Conservation (phyloP, 2,797 vertebrate species). For the Pseudochirops corinnae region DNA sequence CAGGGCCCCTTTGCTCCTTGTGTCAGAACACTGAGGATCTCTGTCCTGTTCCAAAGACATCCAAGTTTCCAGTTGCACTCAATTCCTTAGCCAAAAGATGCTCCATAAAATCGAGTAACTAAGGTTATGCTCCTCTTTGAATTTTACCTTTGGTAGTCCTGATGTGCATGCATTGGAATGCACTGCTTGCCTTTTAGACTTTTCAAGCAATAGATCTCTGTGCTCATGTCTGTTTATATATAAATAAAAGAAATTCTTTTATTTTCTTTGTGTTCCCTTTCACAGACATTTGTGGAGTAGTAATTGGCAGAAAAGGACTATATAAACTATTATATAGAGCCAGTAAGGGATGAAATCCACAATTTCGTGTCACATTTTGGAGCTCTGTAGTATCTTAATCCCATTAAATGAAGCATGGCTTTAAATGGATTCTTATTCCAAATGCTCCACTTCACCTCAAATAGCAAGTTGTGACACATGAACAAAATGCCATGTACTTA, state of each 20-base stretch:
- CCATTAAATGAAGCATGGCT: neutral
- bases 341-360: neutral
- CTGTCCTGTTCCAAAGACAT: neutral
- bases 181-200: neutral
- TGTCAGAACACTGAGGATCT: neutral
- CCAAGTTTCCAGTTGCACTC: neutral
- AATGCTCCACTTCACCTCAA: neutral
- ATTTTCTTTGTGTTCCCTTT: neutral
- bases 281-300: neutral
- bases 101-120: neutral
- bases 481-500: neutral
- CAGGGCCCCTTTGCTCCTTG: neutral
- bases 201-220: neutral
- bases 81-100: neutral
- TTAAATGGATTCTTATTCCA: neutral
- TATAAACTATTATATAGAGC: neutral
- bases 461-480: neutral
- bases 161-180: neutral
- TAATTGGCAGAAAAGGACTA: neutral
- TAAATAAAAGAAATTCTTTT: neutral
- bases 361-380: neutral
- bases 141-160: slow-evolving; percentile 9
- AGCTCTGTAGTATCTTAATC: neutral
- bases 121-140: neutral
- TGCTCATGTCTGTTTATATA: neutral